Conservation (phyloP, 2,797 vertebrate genomes). For the Acestrorhynchus altus region DNA sequence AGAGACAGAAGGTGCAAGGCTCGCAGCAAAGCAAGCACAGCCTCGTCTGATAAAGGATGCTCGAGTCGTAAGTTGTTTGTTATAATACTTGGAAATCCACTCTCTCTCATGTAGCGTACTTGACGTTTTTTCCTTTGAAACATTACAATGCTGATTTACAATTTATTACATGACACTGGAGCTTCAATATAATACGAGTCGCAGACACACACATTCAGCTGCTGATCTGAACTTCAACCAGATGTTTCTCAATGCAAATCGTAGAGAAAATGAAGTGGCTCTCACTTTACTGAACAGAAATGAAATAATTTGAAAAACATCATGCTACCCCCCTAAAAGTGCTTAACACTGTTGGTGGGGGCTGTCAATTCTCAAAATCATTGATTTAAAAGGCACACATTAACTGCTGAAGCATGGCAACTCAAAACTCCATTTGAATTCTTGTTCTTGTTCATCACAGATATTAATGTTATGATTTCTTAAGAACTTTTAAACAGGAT, state of each 20-base stretch:
- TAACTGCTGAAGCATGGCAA: too few species aligned
- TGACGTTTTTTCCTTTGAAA: constrained; percentile 19
- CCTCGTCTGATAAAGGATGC: constrained; percentile 55
- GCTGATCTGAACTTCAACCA: constrained; percentile 6
- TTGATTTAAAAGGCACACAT: too few species aligned
- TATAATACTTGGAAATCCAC: constrained; percentile 52
- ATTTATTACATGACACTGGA: not conserved
- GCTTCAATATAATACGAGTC: not conserved
- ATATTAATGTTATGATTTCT: too few species aligned
- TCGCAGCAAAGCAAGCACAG: constrained; percentile 39
- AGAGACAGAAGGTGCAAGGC: constrained; percentile 39
- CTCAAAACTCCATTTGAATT: too few species aligned
- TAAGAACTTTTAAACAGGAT: too few species aligned
- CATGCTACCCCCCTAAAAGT: too few species aligned
- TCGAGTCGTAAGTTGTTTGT: constrained; percentile 60
- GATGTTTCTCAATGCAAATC: not conserved
- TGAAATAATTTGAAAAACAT: too few species aligned
- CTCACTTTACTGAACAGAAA: too few species aligned
- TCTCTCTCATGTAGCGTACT: constrained; percentile 35
- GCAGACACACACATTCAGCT: not conserved
- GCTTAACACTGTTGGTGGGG: too few species aligned
- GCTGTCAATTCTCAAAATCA: too few species aligned
- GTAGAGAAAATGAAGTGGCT: too few species aligned
- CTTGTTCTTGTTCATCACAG: too few species aligned
- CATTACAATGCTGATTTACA: constrained; percentile 34